Evolutionary conservation across 1,140 invertebrate species (phyloP).

Genomic region (Habropoda laboriosa): DNA sequence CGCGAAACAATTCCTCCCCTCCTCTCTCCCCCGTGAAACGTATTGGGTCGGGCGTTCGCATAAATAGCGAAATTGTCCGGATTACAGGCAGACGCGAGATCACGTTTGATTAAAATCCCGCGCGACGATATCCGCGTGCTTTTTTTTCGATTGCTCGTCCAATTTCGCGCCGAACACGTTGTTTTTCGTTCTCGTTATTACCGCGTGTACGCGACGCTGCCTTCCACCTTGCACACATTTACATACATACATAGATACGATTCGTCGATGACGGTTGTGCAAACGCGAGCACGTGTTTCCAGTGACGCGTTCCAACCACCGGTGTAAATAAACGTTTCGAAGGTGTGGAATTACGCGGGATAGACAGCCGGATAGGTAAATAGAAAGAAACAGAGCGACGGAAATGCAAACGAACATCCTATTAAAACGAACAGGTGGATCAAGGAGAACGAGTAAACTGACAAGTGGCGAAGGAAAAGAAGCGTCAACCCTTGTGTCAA

Average conservation of each 20-base stretch:
- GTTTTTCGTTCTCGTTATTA: conserved; percentile 22
- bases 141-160: neutral
- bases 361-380: conserved; percentile 8
- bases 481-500: too few relatives aligned
- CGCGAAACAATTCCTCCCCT: neutral
- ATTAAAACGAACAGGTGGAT: conserved; percentile 4
- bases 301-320: neutral
- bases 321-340: conserved; percentile 27
- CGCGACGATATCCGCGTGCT: neutral
- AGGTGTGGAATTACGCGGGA: neutral
- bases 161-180: conserved; percentile 19
- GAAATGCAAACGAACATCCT: conserved; percentile 8
- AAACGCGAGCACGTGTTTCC: conserved; percentile 39
- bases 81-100: conserved; percentile 9
- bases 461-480: too few relatives aligned
- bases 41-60: conserved; percentile 6
- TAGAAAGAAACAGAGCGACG: conserved; percentile 10
- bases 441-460: neutral
- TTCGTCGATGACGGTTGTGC: neutral
- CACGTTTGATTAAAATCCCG: conserved; percentile 25
- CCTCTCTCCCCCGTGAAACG: too few relatives aligned
- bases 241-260: too few relatives aligned
- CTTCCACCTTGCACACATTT: neutral
- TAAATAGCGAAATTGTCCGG: conserved; percentile 39
- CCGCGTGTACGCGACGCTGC: neutral